These are phyloP conservation scores for Drosophila willistoni DNA, from an alignment of 1,140 invertebrate species.

Conservation along the genomic window DNA sequence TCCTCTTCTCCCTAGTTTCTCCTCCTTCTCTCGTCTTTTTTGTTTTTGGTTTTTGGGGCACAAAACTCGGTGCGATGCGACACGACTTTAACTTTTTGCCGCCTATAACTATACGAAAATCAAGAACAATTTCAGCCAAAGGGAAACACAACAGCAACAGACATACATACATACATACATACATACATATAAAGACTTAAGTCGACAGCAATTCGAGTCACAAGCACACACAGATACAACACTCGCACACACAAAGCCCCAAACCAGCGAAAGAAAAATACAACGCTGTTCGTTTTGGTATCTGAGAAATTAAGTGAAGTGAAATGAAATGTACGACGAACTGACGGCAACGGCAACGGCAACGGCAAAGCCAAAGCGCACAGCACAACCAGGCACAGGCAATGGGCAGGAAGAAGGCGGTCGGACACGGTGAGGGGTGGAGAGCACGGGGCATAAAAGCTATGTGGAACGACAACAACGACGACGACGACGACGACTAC, in stretches of 20 bases:
- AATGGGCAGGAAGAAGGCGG: conserved; percentile 14
- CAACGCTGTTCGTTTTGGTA: conserved; percentile 77
- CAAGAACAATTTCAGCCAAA: conserved; percentile 45
- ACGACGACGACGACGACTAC: conserved; percentile 55
- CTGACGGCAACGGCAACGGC: conserved; percentile 68
- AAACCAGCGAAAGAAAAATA: conserved; percentile 60
- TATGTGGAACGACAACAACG: conserved; percentile 69
- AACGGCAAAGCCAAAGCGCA: conserved; percentile 51
- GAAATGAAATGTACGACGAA: conserved; percentile 80
- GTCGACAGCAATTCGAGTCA: conserved; percentile 79
- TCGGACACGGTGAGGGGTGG: conserved; percentile 3
- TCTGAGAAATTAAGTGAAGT: conserved; percentile 81
- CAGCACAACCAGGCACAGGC: conserved; percentile 29
- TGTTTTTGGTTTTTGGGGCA: conserved; percentile 29
- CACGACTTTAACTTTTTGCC: conserved; percentile 65
- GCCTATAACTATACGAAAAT: conserved; percentile 61
- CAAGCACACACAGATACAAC: conserved; percentile 51
- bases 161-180: conserved; percentile 66
- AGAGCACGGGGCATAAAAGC: conserved; percentile 70
- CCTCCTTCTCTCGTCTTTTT: background rate
- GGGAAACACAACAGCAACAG: conserved; percentile 29
- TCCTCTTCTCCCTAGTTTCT: conserved; percentile 17
- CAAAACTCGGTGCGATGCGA: conserved; percentile 54
- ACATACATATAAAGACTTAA: conserved; percentile 76
- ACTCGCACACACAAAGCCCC: conserved; percentile 55